Percentiles rank a stretch among this genome's conserved stretches.
Evolutionary conservation across 2,113 vertebrate genomes (phyloP).

Genomic region (Cromileptes altivelis): DNA sequence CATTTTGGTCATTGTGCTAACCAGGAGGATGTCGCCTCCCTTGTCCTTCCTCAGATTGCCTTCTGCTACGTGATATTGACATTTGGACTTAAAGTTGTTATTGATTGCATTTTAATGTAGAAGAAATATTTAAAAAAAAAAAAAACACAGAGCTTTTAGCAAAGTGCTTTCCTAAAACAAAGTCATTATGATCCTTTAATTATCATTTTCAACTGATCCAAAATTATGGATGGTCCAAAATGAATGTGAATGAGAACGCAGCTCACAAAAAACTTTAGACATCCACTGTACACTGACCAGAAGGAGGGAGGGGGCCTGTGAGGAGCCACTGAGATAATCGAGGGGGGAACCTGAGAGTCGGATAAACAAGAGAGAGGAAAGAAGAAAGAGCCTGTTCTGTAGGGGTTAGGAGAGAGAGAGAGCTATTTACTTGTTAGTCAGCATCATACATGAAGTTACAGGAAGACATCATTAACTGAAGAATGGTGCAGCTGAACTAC

Average conservation of each 20-base stretch:
- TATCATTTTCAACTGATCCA: too few relatives aligned
- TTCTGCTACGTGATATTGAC: too few relatives aligned
- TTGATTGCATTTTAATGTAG: too few relatives aligned
- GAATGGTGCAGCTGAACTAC: background rate
- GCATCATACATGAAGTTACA: background rate
- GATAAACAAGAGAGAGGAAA: background rate
- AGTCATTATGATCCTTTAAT: too few relatives aligned
- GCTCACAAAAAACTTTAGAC: background rate
- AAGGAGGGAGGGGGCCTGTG: background rate
- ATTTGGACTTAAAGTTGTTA: too few relatives aligned
- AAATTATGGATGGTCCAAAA: too few relatives aligned
- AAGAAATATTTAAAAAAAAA: too few relatives aligned
- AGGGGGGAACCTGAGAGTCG: background rate
- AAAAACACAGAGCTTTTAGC: too few relatives aligned
- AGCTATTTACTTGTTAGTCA: background rate
- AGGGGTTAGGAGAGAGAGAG: background rate
- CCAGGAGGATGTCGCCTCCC: too few relatives aligned
- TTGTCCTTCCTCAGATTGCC: too few relatives aligned
- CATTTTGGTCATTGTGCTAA: too few relatives aligned
- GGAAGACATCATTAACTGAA: conserved; percentile 10
- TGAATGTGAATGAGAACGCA: background rate
- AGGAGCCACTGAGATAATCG: background rate
- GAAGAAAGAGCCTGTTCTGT: background rate
- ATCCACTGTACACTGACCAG: background rate
- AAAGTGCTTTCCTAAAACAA: too few relatives aligned